Conservation (phyloP, 1,140 invertebrate species). For the Drosophila grimshawi region DNA sequence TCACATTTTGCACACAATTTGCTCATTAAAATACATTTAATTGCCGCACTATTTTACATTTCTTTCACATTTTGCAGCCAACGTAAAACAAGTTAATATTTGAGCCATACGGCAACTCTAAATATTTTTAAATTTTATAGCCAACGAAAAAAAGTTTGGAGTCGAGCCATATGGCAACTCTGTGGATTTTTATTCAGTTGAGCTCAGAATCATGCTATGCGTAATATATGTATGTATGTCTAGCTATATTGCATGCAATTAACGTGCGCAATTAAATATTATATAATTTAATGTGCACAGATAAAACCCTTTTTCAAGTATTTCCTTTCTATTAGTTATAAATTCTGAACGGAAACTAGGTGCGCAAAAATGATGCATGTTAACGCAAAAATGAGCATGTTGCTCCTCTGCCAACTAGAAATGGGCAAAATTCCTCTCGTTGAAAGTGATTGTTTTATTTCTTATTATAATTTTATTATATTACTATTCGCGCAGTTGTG, state of each 20-base stretch:
- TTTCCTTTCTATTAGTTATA: too few species aligned
- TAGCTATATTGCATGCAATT: too few species aligned
- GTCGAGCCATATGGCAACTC: not conserved
- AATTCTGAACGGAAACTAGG: not conserved
- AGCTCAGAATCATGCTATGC: too few species aligned
- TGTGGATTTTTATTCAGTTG: not conserved
- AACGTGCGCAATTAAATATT: too few species aligned
- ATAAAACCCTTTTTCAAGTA: too few species aligned
- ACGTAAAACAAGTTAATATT: not conserved
- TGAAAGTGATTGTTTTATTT: too few species aligned
- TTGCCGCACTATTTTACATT: slow-evolving; percentile 26
- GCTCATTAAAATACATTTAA: slow-evolving; percentile 58
- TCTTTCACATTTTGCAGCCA: slow-evolving; percentile 10
- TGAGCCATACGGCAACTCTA: not conserved
- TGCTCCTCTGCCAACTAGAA: not conserved
- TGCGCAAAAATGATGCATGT: not conserved
- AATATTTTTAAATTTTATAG: too few species aligned
- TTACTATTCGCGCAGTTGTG: too few species aligned
- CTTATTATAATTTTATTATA: too few species aligned
- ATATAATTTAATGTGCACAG: too few species aligned
- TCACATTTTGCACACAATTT: slow-evolving; percentile 41
- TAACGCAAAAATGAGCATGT: slow-evolving; percentile 16
- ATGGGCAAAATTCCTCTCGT: not conserved
- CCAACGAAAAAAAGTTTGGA: not conserved
- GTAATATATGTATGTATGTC: too few species aligned